Evolutionary conservation across 2,888 invertebrate species (phyloP).

Genomic region (Nebria salina): DNA sequence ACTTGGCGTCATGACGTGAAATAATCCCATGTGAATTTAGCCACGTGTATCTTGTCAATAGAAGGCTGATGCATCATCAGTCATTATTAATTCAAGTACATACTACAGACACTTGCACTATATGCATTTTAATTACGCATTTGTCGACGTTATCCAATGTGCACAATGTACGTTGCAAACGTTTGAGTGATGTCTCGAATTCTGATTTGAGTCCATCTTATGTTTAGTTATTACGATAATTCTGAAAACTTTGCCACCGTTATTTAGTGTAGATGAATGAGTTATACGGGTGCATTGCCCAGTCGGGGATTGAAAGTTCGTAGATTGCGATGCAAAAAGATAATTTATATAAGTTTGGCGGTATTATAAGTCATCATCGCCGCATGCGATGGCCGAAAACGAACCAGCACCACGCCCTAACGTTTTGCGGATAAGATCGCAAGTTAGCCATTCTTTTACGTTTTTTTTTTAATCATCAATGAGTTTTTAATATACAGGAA

Average conservation of each 20-base stretch:
- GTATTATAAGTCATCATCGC: slow-evolving; percentile 1
- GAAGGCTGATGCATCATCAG: neutral
- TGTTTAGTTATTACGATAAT: no score
- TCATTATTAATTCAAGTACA: neutral
- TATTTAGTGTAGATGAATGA: neutral
- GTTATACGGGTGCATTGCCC: neutral
- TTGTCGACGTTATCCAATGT: neutral
- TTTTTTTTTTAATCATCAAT: neutral
- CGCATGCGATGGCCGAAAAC: neutral
- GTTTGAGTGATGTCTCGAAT: neutral
- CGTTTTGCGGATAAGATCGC: neutral
- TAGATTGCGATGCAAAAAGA: neutral
- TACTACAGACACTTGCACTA: neutral
- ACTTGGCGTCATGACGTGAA: neutral
- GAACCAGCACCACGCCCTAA: neutral
- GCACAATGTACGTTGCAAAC: neutral
- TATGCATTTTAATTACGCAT: neutral
- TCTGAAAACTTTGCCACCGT: no score
- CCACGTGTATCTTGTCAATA: neutral
- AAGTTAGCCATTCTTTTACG: neutral
- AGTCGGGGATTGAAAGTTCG: neutral
- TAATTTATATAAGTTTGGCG: neutral
- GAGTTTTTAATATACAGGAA: neutral
- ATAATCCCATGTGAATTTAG: neutral
- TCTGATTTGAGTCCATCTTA: neutral